Base-by-base conservation (phyloP, 1,140 invertebrate genomes). In the Neodiprion virginianus region DNA sequence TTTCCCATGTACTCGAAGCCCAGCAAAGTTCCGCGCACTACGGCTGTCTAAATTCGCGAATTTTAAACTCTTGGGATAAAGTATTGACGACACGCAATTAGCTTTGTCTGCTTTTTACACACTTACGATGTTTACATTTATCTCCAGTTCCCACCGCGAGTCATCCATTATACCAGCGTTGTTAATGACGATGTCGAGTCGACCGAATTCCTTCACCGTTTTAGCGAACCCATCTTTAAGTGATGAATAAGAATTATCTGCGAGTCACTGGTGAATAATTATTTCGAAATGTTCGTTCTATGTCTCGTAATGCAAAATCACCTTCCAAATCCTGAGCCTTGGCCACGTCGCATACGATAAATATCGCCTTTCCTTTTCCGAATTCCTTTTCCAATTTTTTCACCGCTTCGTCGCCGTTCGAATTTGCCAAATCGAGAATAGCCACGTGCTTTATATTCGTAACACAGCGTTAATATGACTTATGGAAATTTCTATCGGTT, bases 121-220 rank as follows among this genome's bases (percentile, higher is more conserved):
- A 12, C 53, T 61, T 61, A 61, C 53, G 53, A 12, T 12, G 53
- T 61, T 61, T 11, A 61, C 1, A 11, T 61, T 11, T 1, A 61
- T n/a, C 53, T 12, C n/a, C 11, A 61, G 1, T n/a, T 61, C 53
- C 53, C 53, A 61, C 53, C 53, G 53, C 53, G 53, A 61, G 53
- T 93, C 91, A 75, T 92, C 87, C n/a, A 91, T 86, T 50, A 92
- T 89, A 48, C 90, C 90, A 61, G 92, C 91, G 73, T 92, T 91
- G 70, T 93, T 93, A 0, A 92, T 85, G 1, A 93, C 83, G 68
- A 94, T 90, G 77, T 94, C 92, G 14, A 89, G 72, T 9, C 78
- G 79, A 67, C 84, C 84, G 21, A 86, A 85, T 9, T 76, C 80
- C 17, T 75, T 74, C 7, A 86, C 47, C n/a, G 83, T 76, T 53